Conservation (phyloP, 2,113 vertebrate genomes). For the Apteryx owenii region DNA sequence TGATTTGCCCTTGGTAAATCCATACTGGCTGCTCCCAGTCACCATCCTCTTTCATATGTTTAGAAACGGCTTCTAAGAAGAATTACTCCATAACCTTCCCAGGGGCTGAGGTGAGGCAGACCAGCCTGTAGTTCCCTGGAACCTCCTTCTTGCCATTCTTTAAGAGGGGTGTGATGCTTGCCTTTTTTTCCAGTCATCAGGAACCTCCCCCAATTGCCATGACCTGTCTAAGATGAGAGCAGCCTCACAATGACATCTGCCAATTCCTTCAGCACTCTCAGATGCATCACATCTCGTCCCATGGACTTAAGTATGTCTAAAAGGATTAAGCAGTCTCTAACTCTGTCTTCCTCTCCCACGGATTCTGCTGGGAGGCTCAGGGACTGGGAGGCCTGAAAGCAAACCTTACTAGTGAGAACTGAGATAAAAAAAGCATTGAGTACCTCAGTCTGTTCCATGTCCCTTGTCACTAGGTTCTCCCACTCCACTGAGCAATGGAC, state of each 20-base stretch:
- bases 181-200: background rate
- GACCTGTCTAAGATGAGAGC: background rate
- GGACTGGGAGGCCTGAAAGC: background rate
- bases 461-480: background rate
- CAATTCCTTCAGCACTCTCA: background rate
- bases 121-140: background rate
- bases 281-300: too few species aligned
- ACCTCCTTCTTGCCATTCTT: background rate
- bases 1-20: background rate
- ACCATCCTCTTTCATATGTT: background rate
- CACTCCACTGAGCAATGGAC: background rate
- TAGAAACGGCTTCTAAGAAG: background rate
- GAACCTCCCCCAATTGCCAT: background rate
- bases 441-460: background rate
- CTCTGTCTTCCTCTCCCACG: background rate
- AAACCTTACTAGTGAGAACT: background rate
- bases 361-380: background rate
- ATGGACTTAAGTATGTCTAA: background rate
- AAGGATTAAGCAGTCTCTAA: background rate
- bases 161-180: background rate
- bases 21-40: background rate
- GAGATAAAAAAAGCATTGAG: background rate
- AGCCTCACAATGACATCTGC: background rate
- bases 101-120: background rate
- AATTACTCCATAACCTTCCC: background rate